Evolutionary conservation across 2,888 invertebrate species (phyloP).

Genomic region (Amphimallon solstitiale): DNA sequence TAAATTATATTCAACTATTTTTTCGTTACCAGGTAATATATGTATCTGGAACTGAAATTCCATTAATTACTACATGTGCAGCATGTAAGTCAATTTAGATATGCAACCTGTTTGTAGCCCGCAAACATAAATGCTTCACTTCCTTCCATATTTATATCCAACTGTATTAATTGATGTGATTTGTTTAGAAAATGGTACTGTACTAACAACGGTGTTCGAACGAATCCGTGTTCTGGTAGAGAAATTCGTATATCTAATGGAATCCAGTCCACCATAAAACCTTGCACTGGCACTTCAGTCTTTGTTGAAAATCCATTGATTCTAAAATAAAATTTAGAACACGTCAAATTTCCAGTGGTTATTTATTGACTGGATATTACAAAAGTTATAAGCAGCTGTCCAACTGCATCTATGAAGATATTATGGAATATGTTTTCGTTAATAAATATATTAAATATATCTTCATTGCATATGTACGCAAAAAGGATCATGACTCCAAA

Average conservation of each 20-base stretch:
- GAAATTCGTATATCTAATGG: conserved; percentile 70
- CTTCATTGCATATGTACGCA: too few relatives aligned
- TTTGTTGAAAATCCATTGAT: conserved; percentile 51
- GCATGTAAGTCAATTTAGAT: neutral
- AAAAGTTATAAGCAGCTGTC: neutral
- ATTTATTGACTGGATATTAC: too few relatives aligned
- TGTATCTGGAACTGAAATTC: conserved; percentile 64
- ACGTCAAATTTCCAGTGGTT: too few relatives aligned
- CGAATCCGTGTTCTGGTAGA: conserved; percentile 79
- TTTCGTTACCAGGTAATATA: conserved; percentile 70
- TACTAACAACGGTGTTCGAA: conserved; percentile 77
- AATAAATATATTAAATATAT: too few relatives aligned
- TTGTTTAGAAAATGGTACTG: conserved; percentile 78
- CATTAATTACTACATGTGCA: neutral
- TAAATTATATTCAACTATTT: conserved; percentile 78
- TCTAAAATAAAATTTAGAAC: conserved; percentile 8
- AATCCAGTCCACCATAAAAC: conserved; percentile 70
- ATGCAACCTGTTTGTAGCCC: conserved; percentile 85
- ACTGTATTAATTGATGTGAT: conserved; percentile 75
- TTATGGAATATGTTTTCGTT: too few relatives aligned
- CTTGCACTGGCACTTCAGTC: conserved; percentile 54
- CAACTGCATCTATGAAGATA: conserved; percentile 19
- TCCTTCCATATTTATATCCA: conserved; percentile 80
- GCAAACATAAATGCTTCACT: conserved; percentile 95
- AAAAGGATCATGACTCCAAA: too few relatives aligned